Percentiles rank a stretch among this genome's conserved stretches.
Evolutionary conservation across 2,888 invertebrate genomes (phyloP).

Genomic region (Habroteleia sp.): DNA sequence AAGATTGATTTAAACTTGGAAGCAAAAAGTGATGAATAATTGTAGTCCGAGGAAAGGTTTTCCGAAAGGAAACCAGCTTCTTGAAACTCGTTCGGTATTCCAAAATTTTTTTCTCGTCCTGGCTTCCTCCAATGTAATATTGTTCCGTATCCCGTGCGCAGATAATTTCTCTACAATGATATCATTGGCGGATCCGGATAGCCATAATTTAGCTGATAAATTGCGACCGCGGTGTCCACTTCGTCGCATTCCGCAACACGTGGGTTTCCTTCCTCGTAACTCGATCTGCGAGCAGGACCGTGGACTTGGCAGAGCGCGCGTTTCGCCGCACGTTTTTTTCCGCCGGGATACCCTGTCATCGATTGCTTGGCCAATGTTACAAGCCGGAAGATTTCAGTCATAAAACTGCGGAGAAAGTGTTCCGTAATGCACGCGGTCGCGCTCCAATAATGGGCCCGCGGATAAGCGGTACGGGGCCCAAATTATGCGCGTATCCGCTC

Average conservation of each 20-base stretch:
- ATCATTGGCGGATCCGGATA: no score
- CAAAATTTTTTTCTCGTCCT: background rate
- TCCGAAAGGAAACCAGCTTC: no score
- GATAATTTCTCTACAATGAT: no score
- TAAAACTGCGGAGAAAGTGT: slow-evolving; percentile 77
- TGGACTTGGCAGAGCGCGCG: slow-evolving; percentile 38
- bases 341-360: slow-evolving; percentile 21
- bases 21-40: no score
- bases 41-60: no score
- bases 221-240: background rate
- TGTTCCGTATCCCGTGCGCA: slow-evolving; percentile 22
- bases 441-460: slow-evolving; percentile 46
- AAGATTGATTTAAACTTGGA: no score
- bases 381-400: slow-evolving; percentile 68
- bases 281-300: slow-evolving; percentile 39
- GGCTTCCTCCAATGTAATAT: slow-evolving; percentile 25
- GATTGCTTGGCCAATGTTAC: slow-evolving; percentile 52
- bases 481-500: slow-evolving; percentile 27
- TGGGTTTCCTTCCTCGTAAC: slow-evolving; percentile 29
- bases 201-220: slow-evolving; percentile 5
- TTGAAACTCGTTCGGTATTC: background rate
- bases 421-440: slow-evolving; percentile 71
- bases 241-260: slow-evolving; percentile 15
- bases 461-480: slow-evolving; percentile 22
- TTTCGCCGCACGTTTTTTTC: slow-evolving; percentile 29